Evolutionary conservation across 2,888 invertebrate genomes (phyloP).

Genomic region (Sphaerophoria taeniata): DNA sequence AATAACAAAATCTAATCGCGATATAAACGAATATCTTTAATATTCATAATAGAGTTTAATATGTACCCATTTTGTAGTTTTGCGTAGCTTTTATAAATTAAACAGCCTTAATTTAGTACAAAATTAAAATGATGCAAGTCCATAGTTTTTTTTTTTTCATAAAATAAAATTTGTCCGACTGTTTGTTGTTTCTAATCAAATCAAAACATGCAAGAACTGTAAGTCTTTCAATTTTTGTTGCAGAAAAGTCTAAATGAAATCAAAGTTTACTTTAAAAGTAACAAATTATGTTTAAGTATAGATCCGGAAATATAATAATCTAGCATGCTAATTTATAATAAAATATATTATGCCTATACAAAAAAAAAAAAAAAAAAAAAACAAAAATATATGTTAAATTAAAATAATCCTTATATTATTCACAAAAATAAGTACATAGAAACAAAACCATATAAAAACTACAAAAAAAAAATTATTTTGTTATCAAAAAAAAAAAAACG

Average conservation of each 20-base stretch:
- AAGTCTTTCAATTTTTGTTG: neutral
- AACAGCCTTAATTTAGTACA: conserved; percentile 25
- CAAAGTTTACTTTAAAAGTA: conserved; percentile 71
- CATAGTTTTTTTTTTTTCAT: too few species aligned
- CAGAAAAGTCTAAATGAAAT: conserved; percentile 30
- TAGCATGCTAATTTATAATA: conserved; percentile 45
- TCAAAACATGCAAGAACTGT: conserved; percentile 1
- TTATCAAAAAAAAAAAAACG: conserved; percentile 23
- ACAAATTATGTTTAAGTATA: conserved; percentile 54
- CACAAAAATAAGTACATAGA: conserved; percentile 18
- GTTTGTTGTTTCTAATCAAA: conserved; percentile 16
- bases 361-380: conserved; percentile 26
- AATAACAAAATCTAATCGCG: too few species aligned
- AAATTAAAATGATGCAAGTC: neutral
- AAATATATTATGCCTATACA: conserved; percentile 44
- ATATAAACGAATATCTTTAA: too few species aligned
- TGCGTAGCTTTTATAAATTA: neutral
- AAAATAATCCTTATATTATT: conserved; percentile 45
- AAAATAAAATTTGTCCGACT: conserved; percentile 11
- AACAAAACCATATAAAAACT: conserved; percentile 8
- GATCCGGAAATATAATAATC: conserved; percentile 54
- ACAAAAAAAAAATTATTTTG: conserved; percentile 58
- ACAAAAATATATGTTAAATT: conserved; percentile 1
- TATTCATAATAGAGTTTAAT: too few species aligned
- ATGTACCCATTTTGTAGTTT: too few species aligned